A percentile compares a stretch with the other conserved stretches of the same genome.
Evolutionary conservation across 2,113 vertebrate species (phyloP).

Genomic region (Chaenogobius annularis): DNA sequence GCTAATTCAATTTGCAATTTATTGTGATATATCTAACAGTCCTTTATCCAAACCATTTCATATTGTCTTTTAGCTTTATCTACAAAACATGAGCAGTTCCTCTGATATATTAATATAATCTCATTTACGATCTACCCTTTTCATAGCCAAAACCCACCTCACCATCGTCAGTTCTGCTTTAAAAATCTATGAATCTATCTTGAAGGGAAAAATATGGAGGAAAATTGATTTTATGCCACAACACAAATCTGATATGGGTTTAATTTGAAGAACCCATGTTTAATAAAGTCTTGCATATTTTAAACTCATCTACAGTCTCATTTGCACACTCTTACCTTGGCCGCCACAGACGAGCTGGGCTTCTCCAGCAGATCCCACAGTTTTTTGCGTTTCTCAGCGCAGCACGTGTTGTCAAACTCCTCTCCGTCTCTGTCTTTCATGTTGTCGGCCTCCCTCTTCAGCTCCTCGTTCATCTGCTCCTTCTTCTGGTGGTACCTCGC

Average conservation of each 20-base stretch:
- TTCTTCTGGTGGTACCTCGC: conserved; percentile 99
- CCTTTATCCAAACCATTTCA: too few relatives aligned
- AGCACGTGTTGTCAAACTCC: conserved; percentile 97
- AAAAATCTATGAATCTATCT: too few relatives aligned
- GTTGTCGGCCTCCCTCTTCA: conserved; percentile 94
- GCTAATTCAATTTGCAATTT: too few relatives aligned
- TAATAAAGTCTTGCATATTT: too few relatives aligned
- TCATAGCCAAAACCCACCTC: too few relatives aligned
- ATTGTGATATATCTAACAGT: too few relatives aligned
- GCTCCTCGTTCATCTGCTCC: conserved; percentile 99
- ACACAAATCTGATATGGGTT: not conserved
- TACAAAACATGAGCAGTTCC: too few relatives aligned
- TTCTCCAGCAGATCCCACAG: conserved; percentile 99
- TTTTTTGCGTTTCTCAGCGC: conserved; percentile 94
- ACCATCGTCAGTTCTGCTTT: not conserved
- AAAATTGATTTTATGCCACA: not conserved
- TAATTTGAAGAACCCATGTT: not conserved
- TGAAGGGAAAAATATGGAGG: not conserved
- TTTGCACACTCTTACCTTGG: conserved; percentile 83
- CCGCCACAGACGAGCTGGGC: conserved; percentile 95
- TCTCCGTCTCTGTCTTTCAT: conserved; percentile 93
- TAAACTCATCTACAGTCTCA: conserved; percentile 1
- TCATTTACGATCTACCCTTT: too few relatives aligned
- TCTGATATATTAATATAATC: too few relatives aligned
- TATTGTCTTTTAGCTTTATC: too few relatives aligned